Evolutionary conservation across 2,797 vertebrate species (phyloP).

Genomic region (Gallinago stenura): DNA sequence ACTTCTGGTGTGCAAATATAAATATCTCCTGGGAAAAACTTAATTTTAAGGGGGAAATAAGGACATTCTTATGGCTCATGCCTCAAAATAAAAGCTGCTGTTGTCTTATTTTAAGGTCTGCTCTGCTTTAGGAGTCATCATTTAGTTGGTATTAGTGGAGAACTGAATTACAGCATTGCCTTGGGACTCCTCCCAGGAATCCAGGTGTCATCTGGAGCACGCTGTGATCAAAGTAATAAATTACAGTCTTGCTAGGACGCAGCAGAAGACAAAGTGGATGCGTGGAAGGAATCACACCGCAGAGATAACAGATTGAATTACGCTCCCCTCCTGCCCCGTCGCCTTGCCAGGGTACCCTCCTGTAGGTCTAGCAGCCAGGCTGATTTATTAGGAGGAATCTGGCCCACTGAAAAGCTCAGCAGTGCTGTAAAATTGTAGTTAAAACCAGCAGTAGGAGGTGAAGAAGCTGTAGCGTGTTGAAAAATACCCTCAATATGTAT

Average conservation of each 20-base stretch:
- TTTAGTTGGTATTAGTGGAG: background rate
- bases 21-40: background rate
- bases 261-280: constrained; percentile 26
- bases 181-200: background rate
- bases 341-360: background rate
- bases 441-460: background rate
- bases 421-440: background rate
- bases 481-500: background rate
- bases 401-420: background rate
- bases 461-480: background rate
- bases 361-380: background rate
- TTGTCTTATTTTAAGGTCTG: background rate
- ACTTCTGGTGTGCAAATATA: background rate
- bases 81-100: background rate
- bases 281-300: background rate
- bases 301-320: constrained; percentile 20
- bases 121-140: background rate
- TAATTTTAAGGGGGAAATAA: background rate
- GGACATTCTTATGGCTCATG: background rate
- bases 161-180: background rate
- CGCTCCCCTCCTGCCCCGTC: background rate
- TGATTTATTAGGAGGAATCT: background rate
- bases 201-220: background rate
- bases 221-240: background rate
- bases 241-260: background rate